Conservation (phyloP, 2,888 invertebrate genomes). For the Caradrina kadenii region DNA sequence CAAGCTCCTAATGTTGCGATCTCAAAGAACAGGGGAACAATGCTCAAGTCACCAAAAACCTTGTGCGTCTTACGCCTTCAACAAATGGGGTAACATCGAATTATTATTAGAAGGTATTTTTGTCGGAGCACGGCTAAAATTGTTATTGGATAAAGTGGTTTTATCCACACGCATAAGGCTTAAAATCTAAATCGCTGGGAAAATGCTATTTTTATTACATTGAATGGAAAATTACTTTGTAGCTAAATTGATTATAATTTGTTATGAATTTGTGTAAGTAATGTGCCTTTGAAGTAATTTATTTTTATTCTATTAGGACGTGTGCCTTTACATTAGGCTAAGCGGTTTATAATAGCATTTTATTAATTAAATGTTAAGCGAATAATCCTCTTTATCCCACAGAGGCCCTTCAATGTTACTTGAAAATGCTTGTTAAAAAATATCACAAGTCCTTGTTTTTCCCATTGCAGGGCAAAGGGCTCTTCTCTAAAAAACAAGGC, state of each 20-base stretch:
- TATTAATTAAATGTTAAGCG: constrained; percentile 42
- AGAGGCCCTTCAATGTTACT: constrained; percentile 36
- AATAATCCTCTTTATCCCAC: constrained; percentile 46
- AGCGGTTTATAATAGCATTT: constrained; percentile 47
- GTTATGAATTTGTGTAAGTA: constrained; percentile 19
- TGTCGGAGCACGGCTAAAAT: constrained; percentile 1
- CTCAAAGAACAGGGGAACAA: constrained; percentile 51
- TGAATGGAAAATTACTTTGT: constrained; percentile 32
- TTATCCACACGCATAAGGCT: constrained; percentile 3
- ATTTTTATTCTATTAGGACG: constrained; percentile 36
- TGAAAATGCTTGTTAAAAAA: constrained; percentile 37
- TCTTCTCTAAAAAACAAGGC: too few relatives aligned
- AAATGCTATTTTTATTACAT: constrained; percentile 20
- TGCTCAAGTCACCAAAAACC: constrained; percentile 27
- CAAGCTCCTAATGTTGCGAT: constrained; percentile 57
- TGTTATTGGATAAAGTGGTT: constrained; percentile 23
- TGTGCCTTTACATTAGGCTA: constrained; percentile 38
- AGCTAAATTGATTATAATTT: constrained; percentile 31
- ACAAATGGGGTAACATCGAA: constrained; percentile 2
- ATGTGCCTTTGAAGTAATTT: constrained; percentile 22
- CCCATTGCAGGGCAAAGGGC: too few relatives aligned
- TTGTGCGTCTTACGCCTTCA: background rate
- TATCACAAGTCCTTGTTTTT: constrained; percentile 12
- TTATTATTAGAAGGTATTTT: constrained; percentile 24
- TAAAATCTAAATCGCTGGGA: constrained; percentile 16